Evolutionary conservation across 2,888 invertebrate genomes (phyloP).

Genomic region (Adela reaumurella): DNA sequence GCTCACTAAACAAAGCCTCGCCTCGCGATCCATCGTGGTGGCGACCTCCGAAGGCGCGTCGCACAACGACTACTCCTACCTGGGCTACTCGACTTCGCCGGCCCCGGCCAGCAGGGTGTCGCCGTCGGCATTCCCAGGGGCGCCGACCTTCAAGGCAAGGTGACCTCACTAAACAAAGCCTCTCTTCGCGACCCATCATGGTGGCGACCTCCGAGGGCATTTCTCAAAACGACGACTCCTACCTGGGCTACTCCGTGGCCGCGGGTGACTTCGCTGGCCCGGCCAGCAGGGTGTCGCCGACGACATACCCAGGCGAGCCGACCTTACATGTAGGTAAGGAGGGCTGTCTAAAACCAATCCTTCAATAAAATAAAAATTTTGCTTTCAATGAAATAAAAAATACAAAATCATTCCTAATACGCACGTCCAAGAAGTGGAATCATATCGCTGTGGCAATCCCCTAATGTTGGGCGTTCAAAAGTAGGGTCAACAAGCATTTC

Average conservation of each 20-base stretch:
- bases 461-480: too few species aligned
- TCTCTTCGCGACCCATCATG: neutral
- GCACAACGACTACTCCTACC: slow-evolving; percentile 83
- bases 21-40: slow-evolving; percentile 65
- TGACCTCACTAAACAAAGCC: slow-evolving; percentile 30
- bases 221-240: slow-evolving; percentile 48
- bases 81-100: slow-evolving; percentile 92
- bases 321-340: slow-evolving; percentile 72
- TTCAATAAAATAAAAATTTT: too few species aligned
- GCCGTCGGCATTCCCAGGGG: slow-evolving; percentile 94
- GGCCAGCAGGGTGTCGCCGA: slow-evolving; percentile 65
- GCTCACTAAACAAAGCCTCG: slow-evolving; percentile 55
- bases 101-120: slow-evolving; percentile 68
- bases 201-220: slow-evolving; percentile 22
- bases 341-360: slow-evolving; percentile 11
- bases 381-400: too few species aligned
- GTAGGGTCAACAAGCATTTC: too few species aligned
- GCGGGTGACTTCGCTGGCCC: slow-evolving; percentile 72
- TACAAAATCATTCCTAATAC: too few species aligned
- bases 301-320: slow-evolving; percentile 77
- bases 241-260: slow-evolving; percentile 79
- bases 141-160: slow-evolving; percentile 79
- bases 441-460: too few species aligned
- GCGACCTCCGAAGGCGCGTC: slow-evolving; percentile 79
- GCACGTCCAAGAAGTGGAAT: too few species aligned